Conservation (phyloP, 2,888 invertebrate species). For the Phalera bucephala region DNA sequence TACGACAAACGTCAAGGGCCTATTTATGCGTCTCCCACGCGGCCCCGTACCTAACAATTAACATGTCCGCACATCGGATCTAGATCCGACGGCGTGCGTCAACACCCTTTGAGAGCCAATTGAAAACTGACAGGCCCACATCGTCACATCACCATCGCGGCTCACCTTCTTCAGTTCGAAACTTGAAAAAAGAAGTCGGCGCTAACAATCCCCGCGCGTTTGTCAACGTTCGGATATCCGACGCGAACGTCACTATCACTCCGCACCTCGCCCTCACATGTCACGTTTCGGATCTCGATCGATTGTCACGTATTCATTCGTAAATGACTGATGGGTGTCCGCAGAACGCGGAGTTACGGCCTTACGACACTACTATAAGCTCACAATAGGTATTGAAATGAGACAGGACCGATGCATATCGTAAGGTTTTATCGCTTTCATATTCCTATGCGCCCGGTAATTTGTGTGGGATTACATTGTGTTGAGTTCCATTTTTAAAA, state of each 20-base stretch:
- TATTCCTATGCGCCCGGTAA: slow-evolving; percentile 61
- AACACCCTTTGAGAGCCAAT: slow-evolving; percentile 70
- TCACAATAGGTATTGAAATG: slow-evolving; percentile 77
- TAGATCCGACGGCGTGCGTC: slow-evolving; percentile 69
- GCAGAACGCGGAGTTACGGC: slow-evolving; percentile 54
- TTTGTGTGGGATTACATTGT: slow-evolving; percentile 72
- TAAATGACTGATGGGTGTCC: slow-evolving; percentile 70
- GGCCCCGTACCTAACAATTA: slow-evolving; percentile 60
- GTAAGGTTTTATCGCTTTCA: slow-evolving; percentile 68
- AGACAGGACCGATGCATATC: slow-evolving; percentile 62
- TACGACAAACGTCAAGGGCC: slow-evolving; percentile 17
- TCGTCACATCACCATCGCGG: slow-evolving; percentile 64
- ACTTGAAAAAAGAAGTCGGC: slow-evolving; percentile 53
- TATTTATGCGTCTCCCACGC: slow-evolving; percentile 46
- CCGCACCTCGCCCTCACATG: slow-evolving; percentile 54
- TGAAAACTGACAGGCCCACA: slow-evolving; percentile 68
- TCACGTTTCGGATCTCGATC: slow-evolving; percentile 64
- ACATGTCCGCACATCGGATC: slow-evolving; percentile 64
- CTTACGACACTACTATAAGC: slow-evolving; percentile 42
- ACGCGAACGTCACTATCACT: slow-evolving; percentile 63
- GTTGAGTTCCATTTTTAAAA: slow-evolving; percentile 43
- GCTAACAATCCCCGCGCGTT: slow-evolving; percentile 34
- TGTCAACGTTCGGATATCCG: slow-evolving; percentile 64
- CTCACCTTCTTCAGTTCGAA: slow-evolving; percentile 56
- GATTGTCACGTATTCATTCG: slow-evolving; percentile 69